Evolutionary conservation across 2,113 vertebrate genomes (phyloP).

Genomic region (Arvicanthis niloticus): DNA sequence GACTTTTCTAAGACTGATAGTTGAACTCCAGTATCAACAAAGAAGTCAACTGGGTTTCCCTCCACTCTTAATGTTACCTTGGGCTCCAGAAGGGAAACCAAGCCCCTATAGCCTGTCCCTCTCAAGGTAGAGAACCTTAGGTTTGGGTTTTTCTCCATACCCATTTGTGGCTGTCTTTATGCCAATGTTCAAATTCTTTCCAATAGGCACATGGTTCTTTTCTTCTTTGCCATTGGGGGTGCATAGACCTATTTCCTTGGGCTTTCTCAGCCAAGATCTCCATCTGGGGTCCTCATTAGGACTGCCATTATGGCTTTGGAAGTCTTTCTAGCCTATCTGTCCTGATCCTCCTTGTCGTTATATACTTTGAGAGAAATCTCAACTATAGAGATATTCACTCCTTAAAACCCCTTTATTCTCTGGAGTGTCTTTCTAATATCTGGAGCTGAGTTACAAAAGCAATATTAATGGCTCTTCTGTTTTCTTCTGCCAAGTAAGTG

Average conservation of each 20-base stretch:
- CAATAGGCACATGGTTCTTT: neutral
- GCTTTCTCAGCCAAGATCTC: neutral
- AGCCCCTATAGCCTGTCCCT: neutral
- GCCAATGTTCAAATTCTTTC: neutral
- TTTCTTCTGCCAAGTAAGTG: neutral
- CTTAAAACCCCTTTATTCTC: neutral
- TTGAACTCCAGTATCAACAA: neutral
- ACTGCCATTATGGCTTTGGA: neutral
- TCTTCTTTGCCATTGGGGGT: neutral
- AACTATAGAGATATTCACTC: too few species aligned
- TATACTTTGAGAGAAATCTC: neutral
- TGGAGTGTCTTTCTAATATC: neutral
- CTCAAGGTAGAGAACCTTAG: neutral
- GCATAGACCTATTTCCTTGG: neutral
- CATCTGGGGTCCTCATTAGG: neutral
- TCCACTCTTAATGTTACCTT: neutral
- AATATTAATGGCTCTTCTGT: neutral
- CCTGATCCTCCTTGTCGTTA: neutral
- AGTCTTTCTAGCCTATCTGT: neutral
- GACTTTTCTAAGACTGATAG: neutral
- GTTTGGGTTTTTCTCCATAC: neutral
- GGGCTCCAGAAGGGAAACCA: neutral
- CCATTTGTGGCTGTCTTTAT: neutral
- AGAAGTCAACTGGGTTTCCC: neutral
- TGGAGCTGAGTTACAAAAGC: neutral